Evolutionary conservation across 2,113 vertebrate species (phyloP).

Genomic region (Gavialis gangeticus): DNA sequence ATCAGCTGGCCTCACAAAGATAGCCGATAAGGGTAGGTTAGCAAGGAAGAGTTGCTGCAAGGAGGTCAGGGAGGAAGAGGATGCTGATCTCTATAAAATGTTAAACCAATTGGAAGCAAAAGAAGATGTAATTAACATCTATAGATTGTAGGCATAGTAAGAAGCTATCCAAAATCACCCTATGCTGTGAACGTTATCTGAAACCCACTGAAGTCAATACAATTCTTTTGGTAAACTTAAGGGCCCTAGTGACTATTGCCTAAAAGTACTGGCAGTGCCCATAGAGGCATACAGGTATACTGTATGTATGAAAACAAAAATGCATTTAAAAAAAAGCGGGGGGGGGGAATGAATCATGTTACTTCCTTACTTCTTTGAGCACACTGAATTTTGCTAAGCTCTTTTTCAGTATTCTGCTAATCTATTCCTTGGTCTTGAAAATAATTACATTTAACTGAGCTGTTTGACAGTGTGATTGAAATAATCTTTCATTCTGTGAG

Average conservation of each 20-base stretch:
- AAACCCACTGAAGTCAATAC: neutral
- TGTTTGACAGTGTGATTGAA: slow-evolving; percentile 7
- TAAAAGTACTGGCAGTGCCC: neutral
- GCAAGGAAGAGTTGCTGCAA: neutral
- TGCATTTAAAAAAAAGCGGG: neutral
- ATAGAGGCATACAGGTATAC: neutral
- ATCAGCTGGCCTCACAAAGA: neutral
- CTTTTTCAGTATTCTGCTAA: neutral
- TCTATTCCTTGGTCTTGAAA: neutral
- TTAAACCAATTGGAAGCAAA: neutral
- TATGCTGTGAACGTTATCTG: rapidly evolving
- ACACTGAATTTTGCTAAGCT: neutral
- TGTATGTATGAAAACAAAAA: neutral
- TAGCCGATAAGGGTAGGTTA: neutral
- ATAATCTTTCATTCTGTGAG: neutral
- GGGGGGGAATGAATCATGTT: neutral
- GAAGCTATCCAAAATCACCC: neutral
- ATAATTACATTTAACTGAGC: neutral
- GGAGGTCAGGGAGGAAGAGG: neutral
- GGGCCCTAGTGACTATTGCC: neutral
- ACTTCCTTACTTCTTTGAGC: neutral
- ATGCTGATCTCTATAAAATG: neutral
- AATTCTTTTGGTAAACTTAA: neutral
- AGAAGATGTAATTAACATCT: neutral
- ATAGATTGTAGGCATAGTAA: neutral